Evolutionary conservation across 2,113 vertebrate species (phyloP), one percentile per base, ranked within the genome.

Genomic region (Pithys albifrons): DNA sequence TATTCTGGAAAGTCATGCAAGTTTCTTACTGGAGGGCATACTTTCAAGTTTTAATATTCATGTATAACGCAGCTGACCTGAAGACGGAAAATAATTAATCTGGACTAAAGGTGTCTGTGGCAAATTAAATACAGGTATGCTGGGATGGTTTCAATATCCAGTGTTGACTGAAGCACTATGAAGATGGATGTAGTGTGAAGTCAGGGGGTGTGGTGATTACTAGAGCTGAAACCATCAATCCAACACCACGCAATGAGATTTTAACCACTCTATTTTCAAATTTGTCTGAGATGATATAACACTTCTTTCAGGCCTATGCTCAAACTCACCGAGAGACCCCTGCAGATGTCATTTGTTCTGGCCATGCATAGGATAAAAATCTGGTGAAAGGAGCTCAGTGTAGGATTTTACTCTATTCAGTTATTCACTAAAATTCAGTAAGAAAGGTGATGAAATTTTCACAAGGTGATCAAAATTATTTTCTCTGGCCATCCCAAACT

Each of bases 31-130:
- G 54, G 76, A 96, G 83, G 96, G 70, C 37, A 87, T 69, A 87
- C 57, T 91, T 94, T 88, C 49, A 78, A 75, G 20, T 82, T 96
- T 92, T 87, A 96, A 84, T 94, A 95, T 96, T 94, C 64, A 87
- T 58, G 24, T 86, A 41, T 75, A 86, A 93, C 10, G 19, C 28
- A 85, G 31, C 18, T 93, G 88, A 93, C 83, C 70, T 0, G 1
- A 92, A 87, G 83, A 92, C 2, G 86, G 76, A 84, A 91, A 67
- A 82, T 29, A 89, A 95, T 95, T 88, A 87, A 72, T 95, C 69
- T 91, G 70, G 69, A 75, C 48, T 91, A 87, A 78, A 76, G 39
- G 24, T 86, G 35, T 64, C 35, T 29, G 17, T 86, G 79, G 48
- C 39, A 96, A 92, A 89, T 92, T 84, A 75, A 74, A 92, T 61